phyloP scores from a whole-genome alignment of 2,888 invertebrate genomes.

The Penaeus monodon region DNA sequence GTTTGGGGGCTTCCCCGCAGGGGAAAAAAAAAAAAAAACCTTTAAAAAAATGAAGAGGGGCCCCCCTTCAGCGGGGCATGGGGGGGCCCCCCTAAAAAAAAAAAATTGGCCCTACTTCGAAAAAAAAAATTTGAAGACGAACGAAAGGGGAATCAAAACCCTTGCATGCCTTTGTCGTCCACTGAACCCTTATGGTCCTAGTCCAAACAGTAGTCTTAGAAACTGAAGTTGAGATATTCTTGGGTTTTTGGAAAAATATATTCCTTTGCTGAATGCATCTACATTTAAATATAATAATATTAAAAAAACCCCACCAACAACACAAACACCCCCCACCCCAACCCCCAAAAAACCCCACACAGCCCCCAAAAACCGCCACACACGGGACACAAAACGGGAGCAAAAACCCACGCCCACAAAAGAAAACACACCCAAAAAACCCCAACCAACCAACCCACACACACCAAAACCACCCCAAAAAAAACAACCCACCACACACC shows the following conservation, averaged over 20 bases:
- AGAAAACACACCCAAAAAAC: no score
- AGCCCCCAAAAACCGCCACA: no score
- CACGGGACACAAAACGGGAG: no score
- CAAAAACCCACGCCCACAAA: no score
- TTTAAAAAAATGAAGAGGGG: slow-evolving; percentile 52
- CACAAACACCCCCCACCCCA: no score
- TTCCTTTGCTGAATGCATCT: slow-evolving; percentile 9
- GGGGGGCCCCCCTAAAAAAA: slow-evolving; percentile 25
- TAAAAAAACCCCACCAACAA: no score
- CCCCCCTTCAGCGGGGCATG: slow-evolving; percentile 15
- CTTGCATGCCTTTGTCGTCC: slow-evolving; percentile 13
- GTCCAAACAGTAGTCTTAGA: neutral
- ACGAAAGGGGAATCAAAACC: slow-evolving; percentile 41
- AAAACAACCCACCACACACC: no score
- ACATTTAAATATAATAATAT: neutral
- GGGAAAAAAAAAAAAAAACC: slow-evolving; percentile 56
- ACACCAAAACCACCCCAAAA: no score
- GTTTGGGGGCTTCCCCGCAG: no score
- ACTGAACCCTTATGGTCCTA: neutral
- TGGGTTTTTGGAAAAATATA: neutral
- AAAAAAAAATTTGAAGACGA: slow-evolving; percentile 49
- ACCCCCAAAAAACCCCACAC: no score
- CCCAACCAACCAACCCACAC: no score
- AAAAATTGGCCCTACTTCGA: slow-evolving; percentile 52
- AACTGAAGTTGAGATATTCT: neutral